Evolutionary conservation across 2,113 vertebrate genomes (phyloP).

Genomic region (Ranitomeya variabilis): DNA sequence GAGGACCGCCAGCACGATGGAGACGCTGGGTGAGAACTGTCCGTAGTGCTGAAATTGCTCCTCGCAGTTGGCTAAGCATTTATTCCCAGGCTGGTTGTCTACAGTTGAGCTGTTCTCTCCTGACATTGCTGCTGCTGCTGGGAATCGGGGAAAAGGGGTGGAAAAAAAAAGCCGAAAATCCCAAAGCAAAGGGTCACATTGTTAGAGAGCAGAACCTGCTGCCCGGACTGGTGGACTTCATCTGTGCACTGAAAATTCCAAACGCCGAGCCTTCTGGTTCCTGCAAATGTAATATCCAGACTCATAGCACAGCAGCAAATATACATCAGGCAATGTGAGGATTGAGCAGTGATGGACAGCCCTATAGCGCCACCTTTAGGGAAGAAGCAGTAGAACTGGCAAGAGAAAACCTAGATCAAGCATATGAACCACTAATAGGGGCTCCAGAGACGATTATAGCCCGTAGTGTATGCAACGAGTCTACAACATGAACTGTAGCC

Average conservation of each 20-base stretch:
- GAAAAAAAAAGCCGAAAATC: neutral
- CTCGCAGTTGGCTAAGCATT: neutral
- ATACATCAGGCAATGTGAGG: neutral
- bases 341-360: neutral
- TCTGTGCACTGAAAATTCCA: neutral
- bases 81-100: neutral
- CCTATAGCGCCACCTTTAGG: slow-evolving; percentile 1
- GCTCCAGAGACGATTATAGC: neutral
- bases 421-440: neutral
- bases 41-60: slow-evolving; percentile 62
- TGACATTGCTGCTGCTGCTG: neutral
- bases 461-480: neutral
- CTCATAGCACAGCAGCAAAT: neutral
- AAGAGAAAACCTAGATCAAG: neutral
- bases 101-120: slow-evolving; percentile 54
- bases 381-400: neutral
- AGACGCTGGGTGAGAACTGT: slow-evolving; percentile 65
- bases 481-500: neutral
- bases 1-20: slow-evolving; percentile 68
- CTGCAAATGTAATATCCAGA: neutral
- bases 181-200: neutral
- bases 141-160: too few relatives aligned
- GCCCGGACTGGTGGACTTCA: neutral
- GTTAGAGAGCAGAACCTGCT: neutral
- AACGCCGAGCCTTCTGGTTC: neutral